Evolutionary conservation across 2,888 invertebrate species (phyloP), one percentile per base, ranked within the genome.

Genomic region (Melanargia galathea): DNA sequence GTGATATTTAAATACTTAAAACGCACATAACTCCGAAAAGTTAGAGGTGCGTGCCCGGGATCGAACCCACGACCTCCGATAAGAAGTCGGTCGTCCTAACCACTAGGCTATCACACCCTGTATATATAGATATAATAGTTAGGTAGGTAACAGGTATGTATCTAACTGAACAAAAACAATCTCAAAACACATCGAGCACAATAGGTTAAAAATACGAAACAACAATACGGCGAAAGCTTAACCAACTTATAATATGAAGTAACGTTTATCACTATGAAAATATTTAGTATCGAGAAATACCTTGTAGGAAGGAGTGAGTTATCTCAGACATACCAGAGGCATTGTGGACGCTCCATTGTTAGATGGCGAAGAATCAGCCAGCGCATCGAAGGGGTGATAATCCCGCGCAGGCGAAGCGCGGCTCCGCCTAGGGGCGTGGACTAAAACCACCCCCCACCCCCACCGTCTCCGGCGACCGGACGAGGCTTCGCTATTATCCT

Each of bases 401-500:
- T 75, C 76, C 70, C 75, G 76, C 77, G 77, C 79, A 76, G 75
- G 76, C 76, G 75, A 70, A 63, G 63, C 51, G 60, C 70, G 59
- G 70, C 77, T 69, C 77, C 78, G 76, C 80, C 81, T 71, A 64
- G 62, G 72, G 79, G 79, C 78, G 79, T 78, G 76, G 75, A 68
- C 71, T 67, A 63, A 60, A 65, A 69, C 76, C 75, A 71, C 76
- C 76, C n/a, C 76, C 73, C 73, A 73, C 73, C 73, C 73, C 73
- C 70, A 71, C 66, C 71, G 63, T 70, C 75, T 75, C 75, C 75
- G 70, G 70, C 73, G 74, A 77, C 79, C 81, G 79, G 80, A 80
- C 79, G 78, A 77, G 77, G 75, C 79, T 79, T 87, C 86, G 84
- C 89, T 88, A 90, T 91, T 91, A 91, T 90, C 83, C 84, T 82